Conservation (phyloP, 2,113 vertebrate genomes). For the Macroglossus sobrinus region DNA sequence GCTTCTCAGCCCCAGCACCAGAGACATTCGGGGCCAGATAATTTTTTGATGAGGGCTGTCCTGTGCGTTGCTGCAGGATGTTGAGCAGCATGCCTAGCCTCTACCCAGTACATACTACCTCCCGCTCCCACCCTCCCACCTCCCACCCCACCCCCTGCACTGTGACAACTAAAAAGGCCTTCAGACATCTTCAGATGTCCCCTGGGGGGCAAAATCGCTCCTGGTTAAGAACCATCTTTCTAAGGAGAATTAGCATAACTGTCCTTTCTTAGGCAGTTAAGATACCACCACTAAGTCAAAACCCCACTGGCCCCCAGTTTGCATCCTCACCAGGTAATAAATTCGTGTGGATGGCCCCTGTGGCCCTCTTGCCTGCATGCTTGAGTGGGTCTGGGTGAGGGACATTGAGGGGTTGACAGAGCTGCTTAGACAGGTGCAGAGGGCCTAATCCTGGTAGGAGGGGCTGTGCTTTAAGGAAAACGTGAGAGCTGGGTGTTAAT, state of each 20-base stretch:
- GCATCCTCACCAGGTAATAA: neutral
- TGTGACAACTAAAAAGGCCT: neutral
- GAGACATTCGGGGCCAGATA: neutral
- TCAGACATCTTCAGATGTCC: neutral
- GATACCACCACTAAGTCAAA: neutral
- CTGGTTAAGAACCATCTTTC: neutral
- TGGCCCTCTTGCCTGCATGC: neutral
- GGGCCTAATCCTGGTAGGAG: neutral
- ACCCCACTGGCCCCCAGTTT: neutral
- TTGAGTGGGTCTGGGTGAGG: neutral
- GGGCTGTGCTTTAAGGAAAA: neutral
- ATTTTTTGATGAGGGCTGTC: neutral
- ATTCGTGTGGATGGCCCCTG: too few species aligned
- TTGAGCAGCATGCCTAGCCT: neutral
- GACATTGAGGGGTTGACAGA: neutral
- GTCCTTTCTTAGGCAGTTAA: neutral
- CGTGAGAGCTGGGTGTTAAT: neutral
- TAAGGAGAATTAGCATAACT: neutral
- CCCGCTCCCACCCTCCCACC: too few species aligned
- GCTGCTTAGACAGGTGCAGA: neutral
- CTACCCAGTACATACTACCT: neutral
- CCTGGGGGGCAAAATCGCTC: neutral
- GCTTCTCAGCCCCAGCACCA: neutral
- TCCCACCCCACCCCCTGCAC: too few species aligned
- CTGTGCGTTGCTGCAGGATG: neutral